Evolutionary conservation across 2,113 vertebrate genomes (phyloP).

Genomic region (Rhabdornis inornatus): DNA sequence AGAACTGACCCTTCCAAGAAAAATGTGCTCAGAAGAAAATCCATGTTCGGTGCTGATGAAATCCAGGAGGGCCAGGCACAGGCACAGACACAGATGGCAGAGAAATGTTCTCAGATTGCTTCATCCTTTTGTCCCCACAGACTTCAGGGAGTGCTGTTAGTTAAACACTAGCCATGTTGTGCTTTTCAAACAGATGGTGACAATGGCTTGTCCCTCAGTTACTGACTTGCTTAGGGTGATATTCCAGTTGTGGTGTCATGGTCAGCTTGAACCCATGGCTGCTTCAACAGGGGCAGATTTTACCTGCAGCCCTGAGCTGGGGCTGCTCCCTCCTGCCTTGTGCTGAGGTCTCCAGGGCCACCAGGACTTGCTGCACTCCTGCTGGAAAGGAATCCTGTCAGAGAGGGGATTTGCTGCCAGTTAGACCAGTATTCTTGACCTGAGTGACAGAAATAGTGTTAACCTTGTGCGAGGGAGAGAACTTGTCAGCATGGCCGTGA

Average conservation of each 20-base stretch:
- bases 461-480: background rate
- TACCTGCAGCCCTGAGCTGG: fast-evolving
- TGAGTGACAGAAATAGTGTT: background rate
- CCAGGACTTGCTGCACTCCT: fast-evolving
- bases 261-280: fast-evolving
- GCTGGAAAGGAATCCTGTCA: background rate
- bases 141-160: background rate
- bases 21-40: background rate
- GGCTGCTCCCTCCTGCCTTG: background rate
- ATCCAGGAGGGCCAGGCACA: background rate
- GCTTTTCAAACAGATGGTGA: background rate
- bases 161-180: background rate
- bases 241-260: background rate
- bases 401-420: background rate
- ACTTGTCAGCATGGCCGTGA: background rate
- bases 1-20: background rate
- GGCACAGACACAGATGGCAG: background rate
- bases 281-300: background rate
- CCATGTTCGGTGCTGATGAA: background rate
- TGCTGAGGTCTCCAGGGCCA: fast-evolving
- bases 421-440: background rate
- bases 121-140: background rate
- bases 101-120: background rate
- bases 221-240: background rate
- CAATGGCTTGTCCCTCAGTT: background rate